Evolutionary conservation across 2,113 vertebrate genomes (phyloP).

Genomic region (Thryonomys swinderianus): DNA sequence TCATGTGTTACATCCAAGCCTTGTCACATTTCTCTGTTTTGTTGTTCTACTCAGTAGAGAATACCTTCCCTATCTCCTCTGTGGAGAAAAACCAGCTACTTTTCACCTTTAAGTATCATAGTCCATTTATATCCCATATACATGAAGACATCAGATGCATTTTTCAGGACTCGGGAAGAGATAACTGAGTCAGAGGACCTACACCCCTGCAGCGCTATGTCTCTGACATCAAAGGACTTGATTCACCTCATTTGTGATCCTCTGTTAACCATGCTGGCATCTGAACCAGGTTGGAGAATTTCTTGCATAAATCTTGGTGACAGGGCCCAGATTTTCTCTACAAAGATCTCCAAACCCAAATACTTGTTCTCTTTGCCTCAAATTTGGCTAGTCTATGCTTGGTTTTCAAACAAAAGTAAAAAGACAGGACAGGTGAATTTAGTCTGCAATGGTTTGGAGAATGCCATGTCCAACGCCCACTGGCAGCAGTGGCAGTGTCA

Average conservation of each 20-base stretch:
- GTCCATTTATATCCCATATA: no score
- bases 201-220: no score
- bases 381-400: background rate
- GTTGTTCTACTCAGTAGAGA: no score
- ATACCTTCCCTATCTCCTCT: no score
- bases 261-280: background rate
- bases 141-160: no score
- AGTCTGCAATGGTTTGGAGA: background rate
- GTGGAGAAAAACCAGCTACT: no score
- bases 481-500: background rate
- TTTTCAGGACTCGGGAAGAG: no score
- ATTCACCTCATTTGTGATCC: background rate
- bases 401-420: constrained; percentile 18
- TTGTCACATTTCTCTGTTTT: no score
- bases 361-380: background rate
- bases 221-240: no score
- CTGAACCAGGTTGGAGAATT: background rate
- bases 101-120: no score
- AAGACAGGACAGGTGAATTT: background rate
- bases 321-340: background rate
- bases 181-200: no score
- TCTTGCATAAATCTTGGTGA: background rate
- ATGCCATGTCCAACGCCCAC: background rate
- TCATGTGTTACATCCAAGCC: no score
- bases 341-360: background rate